Evolutionary conservation across 2,797 vertebrate genomes (phyloP), one percentile per base, ranked within the genome.

Genomic region (Notolabrus celidotus): DNA sequence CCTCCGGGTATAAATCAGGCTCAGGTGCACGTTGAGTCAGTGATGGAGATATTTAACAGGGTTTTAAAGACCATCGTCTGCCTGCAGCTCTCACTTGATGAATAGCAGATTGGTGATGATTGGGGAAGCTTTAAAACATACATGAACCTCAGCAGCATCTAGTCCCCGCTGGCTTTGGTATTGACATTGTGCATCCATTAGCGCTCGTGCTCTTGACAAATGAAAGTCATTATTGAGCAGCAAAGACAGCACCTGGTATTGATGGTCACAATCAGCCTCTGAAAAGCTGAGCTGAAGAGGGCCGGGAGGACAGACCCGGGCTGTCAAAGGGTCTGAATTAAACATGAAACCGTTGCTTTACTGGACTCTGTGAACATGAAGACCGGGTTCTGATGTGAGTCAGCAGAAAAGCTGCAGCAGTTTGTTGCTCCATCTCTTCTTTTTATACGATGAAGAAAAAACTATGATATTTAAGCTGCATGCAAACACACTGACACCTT

Each of bases 221-320:
- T 72, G 64, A 67, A 57, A 17, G 51, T 56, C 59, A 49, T 64
- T 75, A 75, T 79, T 68, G 62, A 65, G 39, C 0, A 25, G 52
- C 16, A 0, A 46, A 42, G 39, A 51, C 20, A 23, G 69, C 64
- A 64, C 20, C 68, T 67, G 77, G 43, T 62, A 39, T 56, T 12
- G 65, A 50, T 9, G 71, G 50, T 36, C 67, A 20, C 50, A 67
- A 45, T 71, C 53, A 53, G 46, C 29, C 39, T 43, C 36, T 36
- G 54, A 49, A 62, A 34, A 36, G 66, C 20, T 20, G 3, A 38
- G n/a, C 4, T 19, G 0, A 31, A 27, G 36, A 58, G 4, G 19
- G 36, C 38, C 43, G 0, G 25, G 46, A 66, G 57, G 52, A 72
- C 31, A 5, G 54, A 63, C 2, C 22, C 54, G 8, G 56, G 27